These are phyloP conservation scores for Antheraea assamensis DNA, from an alignment of 2,888 invertebrate genomes.

Conservation along the genomic window DNA sequence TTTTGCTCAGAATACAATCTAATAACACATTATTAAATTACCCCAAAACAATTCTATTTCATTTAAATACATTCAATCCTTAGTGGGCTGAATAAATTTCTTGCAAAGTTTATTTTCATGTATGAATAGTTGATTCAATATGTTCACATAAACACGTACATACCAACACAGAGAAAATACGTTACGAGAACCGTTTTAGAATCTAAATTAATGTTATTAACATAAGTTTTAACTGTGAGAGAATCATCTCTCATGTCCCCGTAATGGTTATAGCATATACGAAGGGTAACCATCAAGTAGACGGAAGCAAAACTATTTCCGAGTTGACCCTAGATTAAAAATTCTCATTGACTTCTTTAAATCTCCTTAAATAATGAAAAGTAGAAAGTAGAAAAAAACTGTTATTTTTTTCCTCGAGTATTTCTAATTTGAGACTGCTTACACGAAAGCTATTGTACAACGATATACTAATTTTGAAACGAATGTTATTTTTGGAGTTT, in stretches of 20 bases:
- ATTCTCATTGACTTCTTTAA: too few relatives aligned
- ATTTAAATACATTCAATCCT: conserved; percentile 23
- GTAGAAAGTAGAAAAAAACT: too few relatives aligned
- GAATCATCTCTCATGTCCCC: conserved; percentile 41
- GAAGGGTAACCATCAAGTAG: not conserved
- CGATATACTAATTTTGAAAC: not conserved
- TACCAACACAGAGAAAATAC: conserved; percentile 34
- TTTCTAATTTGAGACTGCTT: not conserved
- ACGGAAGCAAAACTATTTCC: not conserved
- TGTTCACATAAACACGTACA: conserved; percentile 12
- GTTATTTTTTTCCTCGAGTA: too few relatives aligned
- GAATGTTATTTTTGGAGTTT: not conserved
- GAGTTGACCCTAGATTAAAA: not conserved
- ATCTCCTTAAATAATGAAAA: not conserved
- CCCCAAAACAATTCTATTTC: conserved; percentile 8
- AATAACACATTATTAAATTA: conserved; percentile 4
- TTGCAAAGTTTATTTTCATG: conserved; percentile 33
- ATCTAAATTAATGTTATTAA: conserved; percentile 52
- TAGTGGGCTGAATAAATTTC: conserved; percentile 24
- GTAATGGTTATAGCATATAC: conserved; percentile 29
- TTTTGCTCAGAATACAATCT: not conserved
- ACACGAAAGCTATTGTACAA: not conserved
- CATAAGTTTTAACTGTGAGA: conserved; percentile 50
- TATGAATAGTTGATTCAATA: conserved; percentile 35
- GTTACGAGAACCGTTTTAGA: conserved; percentile 41